phyloP scores from a whole-genome alignment of 2,888 invertebrate genomes.

The Meliscaeva auricollis region DNA sequence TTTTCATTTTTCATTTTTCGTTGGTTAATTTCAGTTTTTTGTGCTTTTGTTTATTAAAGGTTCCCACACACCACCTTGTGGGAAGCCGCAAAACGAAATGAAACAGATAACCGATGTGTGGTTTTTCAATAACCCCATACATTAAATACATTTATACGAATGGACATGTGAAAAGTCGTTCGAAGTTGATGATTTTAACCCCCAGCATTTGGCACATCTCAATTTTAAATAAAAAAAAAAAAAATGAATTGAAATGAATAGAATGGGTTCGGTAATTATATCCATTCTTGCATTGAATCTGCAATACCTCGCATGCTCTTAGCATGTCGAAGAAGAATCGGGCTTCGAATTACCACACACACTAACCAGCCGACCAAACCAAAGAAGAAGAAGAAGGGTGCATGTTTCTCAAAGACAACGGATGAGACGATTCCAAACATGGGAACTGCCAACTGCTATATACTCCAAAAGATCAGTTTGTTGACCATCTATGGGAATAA shows the following conservation, averaged over 20 bases:
- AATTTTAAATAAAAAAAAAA: constrained; percentile 37
- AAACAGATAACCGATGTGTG: constrained; percentile 54
- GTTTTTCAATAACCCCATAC: constrained; percentile 38
- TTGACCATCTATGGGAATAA: constrained; percentile 59
- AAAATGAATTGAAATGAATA: constrained; percentile 34
- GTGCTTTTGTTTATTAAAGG: constrained; percentile 11
- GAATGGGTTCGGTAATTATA: constrained; percentile 57
- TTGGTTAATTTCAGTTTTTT: too few relatives aligned
- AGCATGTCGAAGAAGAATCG: constrained; percentile 6
- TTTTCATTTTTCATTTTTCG: constrained; percentile 2
- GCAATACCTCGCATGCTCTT: constrained; percentile 19
- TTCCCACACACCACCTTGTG: constrained; percentile 53
- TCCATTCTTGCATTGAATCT: constrained; percentile 44
- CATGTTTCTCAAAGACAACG: constrained; percentile 6
- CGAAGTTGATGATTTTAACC: constrained; percentile 24
- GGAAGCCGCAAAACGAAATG: constrained; percentile 52
- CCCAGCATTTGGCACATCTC: constrained; percentile 48
- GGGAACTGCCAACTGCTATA: constrained; percentile 1
- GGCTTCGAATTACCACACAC: constrained; percentile 41
- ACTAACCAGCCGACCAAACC: neutral
- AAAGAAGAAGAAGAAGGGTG: neutral
- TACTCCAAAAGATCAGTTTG: constrained; percentile 31
- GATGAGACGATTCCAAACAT: constrained; percentile 21
- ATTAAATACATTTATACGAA: neutral
- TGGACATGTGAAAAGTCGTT: constrained; percentile 36